Evolutionary conservation across 2,113 vertebrate genomes (phyloP), one percentile per base, ranked within the genome.

Genomic region (Pandion haliaetus): DNA sequence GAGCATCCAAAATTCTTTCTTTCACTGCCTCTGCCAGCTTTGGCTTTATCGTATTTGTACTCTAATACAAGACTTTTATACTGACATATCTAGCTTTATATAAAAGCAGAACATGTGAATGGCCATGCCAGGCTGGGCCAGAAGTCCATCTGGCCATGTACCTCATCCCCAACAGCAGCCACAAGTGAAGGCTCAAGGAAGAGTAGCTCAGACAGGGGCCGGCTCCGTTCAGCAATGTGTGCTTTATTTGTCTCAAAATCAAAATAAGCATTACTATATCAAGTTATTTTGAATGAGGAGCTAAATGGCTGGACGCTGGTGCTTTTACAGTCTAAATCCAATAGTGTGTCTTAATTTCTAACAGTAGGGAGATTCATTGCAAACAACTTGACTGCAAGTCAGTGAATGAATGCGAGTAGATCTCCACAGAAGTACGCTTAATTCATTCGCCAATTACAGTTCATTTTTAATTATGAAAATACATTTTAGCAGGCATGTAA

Each of bases 161-260:
- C 20, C 57, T 16, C 42, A 4, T 10, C 7, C 36, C 49, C 80
- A n/a, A 6, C 31, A 36, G 86, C 1, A 18, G 52, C 52, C 67
- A 50, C 23, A 8, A 36, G 21, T 10, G 40, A 86, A 49, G 34
- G 62, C 42, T 59, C 8, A 13, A 65, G 78, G 69, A 72, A 47
- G 31, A 73, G 40, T 2, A 61, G 24, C 34, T 45, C 72, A 38
- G 58, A 12, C 8, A 34, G 47, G 4, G 6, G 31, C 25, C 21
- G 18, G 23, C 18, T 36, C 32, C 3, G 0, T 45, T 66, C n/a
- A 49, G 52, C 26, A 9, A 1, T 2, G 7, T 7, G 10, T 16
- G 50, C 31, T 62, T 62, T 25, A 8, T 47, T n/a, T 14, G 19
- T 31, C 63, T 52, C 38, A n/a, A 19, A 61, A 83, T 26, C 38